Evolutionary conservation across 2,888 invertebrate species (phyloP).

Genomic region (Dasysyrphus albostriatus): DNA sequence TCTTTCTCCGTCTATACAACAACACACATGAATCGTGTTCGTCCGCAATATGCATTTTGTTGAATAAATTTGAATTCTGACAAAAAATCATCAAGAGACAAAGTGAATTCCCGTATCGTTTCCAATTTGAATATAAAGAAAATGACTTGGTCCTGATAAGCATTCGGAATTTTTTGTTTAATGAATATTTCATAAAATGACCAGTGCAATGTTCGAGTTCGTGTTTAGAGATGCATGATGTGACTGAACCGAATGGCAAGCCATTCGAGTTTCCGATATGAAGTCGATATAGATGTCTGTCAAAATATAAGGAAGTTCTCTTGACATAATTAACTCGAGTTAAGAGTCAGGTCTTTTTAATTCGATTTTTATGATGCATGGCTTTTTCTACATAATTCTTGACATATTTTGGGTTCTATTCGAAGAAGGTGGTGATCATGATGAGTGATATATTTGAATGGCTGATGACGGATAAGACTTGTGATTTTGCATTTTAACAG

Average conservation of each 20-base stretch:
- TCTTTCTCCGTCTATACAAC: neutral
- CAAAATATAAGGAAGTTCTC: slow-evolving; percentile 46
- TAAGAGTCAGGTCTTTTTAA: neutral
- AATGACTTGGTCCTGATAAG: slow-evolving; percentile 57
- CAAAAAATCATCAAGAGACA: slow-evolving; percentile 33
- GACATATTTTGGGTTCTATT: too few relatives aligned
- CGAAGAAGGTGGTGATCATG: too few relatives aligned
- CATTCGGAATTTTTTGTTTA: slow-evolving; percentile 32
- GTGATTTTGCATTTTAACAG: too few relatives aligned
- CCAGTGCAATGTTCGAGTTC: neutral
- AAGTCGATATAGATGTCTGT: neutral
- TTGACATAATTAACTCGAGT: slow-evolving; percentile 56
- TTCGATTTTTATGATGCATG: neutral
- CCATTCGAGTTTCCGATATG: neutral
- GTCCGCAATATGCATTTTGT: slow-evolving; percentile 53
- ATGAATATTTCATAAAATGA: slow-evolving; percentile 28
- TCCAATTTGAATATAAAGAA: slow-evolving; percentile 59
- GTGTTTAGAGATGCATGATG: neutral
- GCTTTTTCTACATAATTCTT: too few relatives aligned
- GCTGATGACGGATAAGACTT: too few relatives aligned
- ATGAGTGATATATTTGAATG: too few relatives aligned
- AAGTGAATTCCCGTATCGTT: slow-evolving; percentile 33
- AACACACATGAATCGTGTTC: slow-evolving; percentile 15
- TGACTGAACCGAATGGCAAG: neutral
- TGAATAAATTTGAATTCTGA: slow-evolving; percentile 69